phyloP scores from a whole-genome alignment of 2,113 vertebrate species.

The Edolisoma coerulescens region DNA sequence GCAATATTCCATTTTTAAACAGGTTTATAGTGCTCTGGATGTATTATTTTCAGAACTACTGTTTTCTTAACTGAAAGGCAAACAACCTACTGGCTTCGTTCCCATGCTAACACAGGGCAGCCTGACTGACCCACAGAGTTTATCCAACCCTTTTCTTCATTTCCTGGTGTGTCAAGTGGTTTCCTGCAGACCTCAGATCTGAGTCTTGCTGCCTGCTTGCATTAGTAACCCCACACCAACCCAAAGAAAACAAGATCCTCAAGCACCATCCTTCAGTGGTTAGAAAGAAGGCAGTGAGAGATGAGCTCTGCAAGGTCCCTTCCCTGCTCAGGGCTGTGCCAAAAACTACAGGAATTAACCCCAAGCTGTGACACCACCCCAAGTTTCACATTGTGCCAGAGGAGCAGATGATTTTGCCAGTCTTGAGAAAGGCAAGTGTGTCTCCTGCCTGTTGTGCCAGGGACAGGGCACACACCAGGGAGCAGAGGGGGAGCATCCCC shows the following conservation, averaged over 20 bases:
- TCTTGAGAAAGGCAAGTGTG: background rate
- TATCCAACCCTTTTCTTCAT: background rate
- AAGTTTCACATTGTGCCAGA: background rate
- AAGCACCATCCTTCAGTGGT: background rate
- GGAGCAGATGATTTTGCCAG: background rate
- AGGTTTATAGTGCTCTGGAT: background rate
- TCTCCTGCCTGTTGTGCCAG: background rate
- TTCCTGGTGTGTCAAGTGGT: background rate
- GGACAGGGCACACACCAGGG: background rate
- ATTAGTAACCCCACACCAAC: background rate
- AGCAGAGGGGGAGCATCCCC: background rate
- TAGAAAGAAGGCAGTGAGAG: background rate
- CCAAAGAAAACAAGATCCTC: background rate
- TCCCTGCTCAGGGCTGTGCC: background rate
- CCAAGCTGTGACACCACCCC: background rate
- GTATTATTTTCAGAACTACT: background rate
- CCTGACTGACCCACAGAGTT: background rate
- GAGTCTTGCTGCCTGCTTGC: background rate
- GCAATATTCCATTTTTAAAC: constrained; percentile 7
- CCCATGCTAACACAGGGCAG: background rate
- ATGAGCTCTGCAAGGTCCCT: background rate
- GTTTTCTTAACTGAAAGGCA: constrained; percentile 29
- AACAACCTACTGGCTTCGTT: constrained; percentile 12
- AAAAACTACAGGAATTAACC: background rate
- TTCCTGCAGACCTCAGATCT: constrained; percentile 7